Evolutionary conservation across 2,888 invertebrate species (phyloP).

Genomic region (Maniola hyperantus): DNA sequence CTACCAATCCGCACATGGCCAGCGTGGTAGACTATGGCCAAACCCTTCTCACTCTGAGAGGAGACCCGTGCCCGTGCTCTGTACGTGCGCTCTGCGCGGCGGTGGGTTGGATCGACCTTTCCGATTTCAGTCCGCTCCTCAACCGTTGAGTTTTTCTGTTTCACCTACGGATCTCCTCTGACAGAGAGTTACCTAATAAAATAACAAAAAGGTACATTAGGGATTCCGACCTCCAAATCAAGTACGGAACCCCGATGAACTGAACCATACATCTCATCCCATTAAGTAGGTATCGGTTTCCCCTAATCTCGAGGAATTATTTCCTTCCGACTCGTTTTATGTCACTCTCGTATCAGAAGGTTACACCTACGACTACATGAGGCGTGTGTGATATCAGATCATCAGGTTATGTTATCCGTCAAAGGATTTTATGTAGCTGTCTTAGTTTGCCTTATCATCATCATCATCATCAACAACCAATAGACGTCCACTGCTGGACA

Average conservation of each 20-base stretch:
- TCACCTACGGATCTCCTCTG: too few species aligned
- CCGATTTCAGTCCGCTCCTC: too few species aligned
- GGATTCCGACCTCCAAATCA: neutral
- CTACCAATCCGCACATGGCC: too few species aligned
- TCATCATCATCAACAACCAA: too few species aligned
- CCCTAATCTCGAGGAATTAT: constrained; percentile 38
- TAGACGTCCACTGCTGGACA: too few species aligned
- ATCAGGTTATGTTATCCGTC: constrained; percentile 8
- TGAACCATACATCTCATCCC: constrained; percentile 8
- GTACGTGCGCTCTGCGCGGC: too few species aligned
- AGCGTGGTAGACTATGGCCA: too few species aligned
- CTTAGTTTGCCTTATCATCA: neutral
- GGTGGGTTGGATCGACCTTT: too few species aligned
- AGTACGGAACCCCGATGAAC: neutral
- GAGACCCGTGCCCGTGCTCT: too few species aligned
- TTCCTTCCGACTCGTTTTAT: constrained; percentile 39
- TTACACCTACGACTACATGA: constrained; percentile 25
- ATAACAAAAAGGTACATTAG: neutral
- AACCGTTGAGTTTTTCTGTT: too few species aligned
- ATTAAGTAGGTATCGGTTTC: constrained; percentile 10
- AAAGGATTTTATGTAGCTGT: neutral
- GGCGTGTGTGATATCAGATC: constrained; percentile 32
- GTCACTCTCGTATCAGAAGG: constrained; percentile 22
- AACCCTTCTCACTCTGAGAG: too few species aligned
- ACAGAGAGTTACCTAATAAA: neutral